phyloP scores from a whole-genome alignment of 2,113 vertebrate genomes.

The Corynorhinus townsendii region DNA sequence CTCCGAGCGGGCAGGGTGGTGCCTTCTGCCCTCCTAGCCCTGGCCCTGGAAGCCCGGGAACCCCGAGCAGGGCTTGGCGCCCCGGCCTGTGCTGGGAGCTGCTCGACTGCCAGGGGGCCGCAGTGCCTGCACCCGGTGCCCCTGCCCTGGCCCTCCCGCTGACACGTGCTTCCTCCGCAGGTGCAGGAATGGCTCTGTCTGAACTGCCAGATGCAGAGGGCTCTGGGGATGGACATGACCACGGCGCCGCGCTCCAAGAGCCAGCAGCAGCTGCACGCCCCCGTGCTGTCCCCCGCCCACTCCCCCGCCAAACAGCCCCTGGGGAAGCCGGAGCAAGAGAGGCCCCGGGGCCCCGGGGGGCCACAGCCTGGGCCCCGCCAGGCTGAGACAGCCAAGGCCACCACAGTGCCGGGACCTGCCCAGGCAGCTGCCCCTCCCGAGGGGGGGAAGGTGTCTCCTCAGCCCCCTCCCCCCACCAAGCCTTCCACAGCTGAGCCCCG shows the following conservation, averaged over 20 bases:
- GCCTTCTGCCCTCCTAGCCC: not conserved
- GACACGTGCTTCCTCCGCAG: constrained; percentile 78
- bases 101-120: not conserved
- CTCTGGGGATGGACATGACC: constrained; percentile 98
- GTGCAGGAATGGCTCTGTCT: constrained; percentile 98
- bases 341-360: constrained; percentile 41
- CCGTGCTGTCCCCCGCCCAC: constrained; percentile 84
- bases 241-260: constrained; percentile 97
- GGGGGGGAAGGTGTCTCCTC: constrained; percentile 83
- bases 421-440: constrained; percentile 88
- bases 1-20: not conserved
- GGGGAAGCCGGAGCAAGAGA: constrained; percentile 70
- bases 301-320: constrained; percentile 84
- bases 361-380: constrained; percentile 55
- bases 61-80: not conserved
- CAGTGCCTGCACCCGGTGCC: not conserved
- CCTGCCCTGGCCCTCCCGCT: not conserved
- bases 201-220: constrained; percentile 99
- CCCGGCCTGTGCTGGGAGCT: not conserved
- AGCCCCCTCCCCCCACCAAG: constrained; percentile 81
- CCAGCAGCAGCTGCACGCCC: constrained; percentile 95
- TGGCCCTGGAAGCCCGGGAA: not conserved
- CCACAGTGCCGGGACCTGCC: constrained; percentile 77
- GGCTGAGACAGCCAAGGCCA: constrained; percentile 75
- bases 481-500: constrained; percentile 86